Percentiles rank a stretch among this genome's conserved stretches.
These are phyloP conservation scores for Drosophila emarginata DNA, from an alignment of 2,888 invertebrate genomes.

Conservation along the genomic window DNA sequence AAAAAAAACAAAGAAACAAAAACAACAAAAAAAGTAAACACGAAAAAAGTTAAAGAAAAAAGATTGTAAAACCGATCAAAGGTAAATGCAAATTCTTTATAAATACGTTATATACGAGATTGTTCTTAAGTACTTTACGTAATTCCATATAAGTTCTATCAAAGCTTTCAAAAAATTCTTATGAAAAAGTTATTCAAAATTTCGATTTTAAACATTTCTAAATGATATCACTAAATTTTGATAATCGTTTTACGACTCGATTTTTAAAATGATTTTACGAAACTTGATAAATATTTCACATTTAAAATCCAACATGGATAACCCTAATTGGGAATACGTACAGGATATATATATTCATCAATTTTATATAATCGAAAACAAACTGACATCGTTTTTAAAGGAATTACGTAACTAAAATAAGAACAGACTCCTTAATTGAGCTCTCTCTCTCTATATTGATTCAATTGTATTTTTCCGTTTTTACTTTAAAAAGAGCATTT, in stretches of 20 bases:
- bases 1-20: slow-evolving; percentile 31
- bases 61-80: slow-evolving; percentile 28
- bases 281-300: too few relatives aligned
- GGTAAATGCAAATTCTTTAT: slow-evolving; percentile 46
- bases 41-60: slow-evolving; percentile 18
- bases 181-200: too few relatives aligned
- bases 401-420: neutral
- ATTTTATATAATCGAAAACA: too few relatives aligned
- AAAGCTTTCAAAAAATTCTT: neutral
- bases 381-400: neutral
- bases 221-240: too few relatives aligned
- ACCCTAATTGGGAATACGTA: too few relatives aligned
- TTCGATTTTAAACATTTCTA: too few relatives aligned
- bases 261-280: too few relatives aligned
- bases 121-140: slow-evolving; percentile 5
- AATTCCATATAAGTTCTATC: slow-evolving; percentile 5
- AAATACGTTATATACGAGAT: slow-evolving; percentile 12
- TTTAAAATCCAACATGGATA: too few relatives aligned
- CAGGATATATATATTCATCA: too few relatives aligned
- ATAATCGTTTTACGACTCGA: too few relatives aligned
- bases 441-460: neutral
- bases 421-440: neutral
- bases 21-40: slow-evolving; percentile 20
- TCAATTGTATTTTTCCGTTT: slow-evolving; percentile 11
- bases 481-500: slow-evolving; percentile 47